Evolutionary conservation across 1,140 invertebrate genomes (phyloP), one percentile per base, ranked within the genome.

Genomic region (Helicorthomorpha holstii): DNA sequence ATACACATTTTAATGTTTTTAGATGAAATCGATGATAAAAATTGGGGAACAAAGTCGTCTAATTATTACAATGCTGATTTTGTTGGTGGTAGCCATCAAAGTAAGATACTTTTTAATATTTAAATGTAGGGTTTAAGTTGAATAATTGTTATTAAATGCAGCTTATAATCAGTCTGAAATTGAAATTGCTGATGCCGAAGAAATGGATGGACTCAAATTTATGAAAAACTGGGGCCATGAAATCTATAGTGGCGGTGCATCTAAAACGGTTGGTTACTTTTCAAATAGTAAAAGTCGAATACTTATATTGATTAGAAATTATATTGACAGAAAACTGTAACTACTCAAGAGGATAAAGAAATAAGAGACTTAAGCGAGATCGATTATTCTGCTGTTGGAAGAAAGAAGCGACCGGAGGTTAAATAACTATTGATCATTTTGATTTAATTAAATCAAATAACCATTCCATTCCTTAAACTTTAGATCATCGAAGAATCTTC

Each of bases 11-110:
- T 46, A 24, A 24, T 42, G 26, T 48, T 50, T 51, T 29, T 52
- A 45, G 74, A 77, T 57, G 66, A 90, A 42, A 85, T 85, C 3
- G 75, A 88, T 65, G 73, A 75, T 12, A 80, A 80, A 69, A 84
- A 85, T 21, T 93, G 90, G 89, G 88, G 89, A 12, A 79, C 78
- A 59, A 82, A 82, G 54, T 82, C 82, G 57, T 75, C 68, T 57
- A 72, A 73, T 41, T 94, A 80, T 66, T 90, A 89, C 66, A 79
- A 80, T 43, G 85, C 87, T 1, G 86, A 91, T 72, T 90, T 85
- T 68, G 78, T 89, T 16, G 86, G 91, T 71, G 74, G 80, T 58
- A 86, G 91, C 69, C 87, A 82, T 74, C 76, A 80, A 38, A 79
- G 73, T 60, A 56, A 60, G 16, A 61, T 44, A 54, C 49, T 42